Percentiles rank a stretch among this genome's conserved stretches.
phyloP scores from a whole-genome alignment of 2,113 vertebrate species.

The Notarius lentiginosus region DNA sequence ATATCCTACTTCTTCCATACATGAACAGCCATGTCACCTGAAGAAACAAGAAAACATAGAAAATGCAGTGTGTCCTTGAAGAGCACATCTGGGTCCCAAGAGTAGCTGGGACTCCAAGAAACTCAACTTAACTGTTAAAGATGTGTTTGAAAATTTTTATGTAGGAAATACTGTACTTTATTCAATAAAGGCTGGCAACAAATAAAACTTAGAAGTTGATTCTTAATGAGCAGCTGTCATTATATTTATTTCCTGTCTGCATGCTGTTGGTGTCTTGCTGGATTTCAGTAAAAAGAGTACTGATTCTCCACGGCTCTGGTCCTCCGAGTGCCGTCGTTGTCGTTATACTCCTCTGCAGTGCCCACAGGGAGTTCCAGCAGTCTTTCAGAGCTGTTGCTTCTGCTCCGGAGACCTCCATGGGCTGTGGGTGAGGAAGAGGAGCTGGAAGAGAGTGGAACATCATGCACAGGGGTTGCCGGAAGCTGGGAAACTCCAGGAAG shows the following conservation, averaged over 20 bases:
- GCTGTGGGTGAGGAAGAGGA: constrained; percentile 73
- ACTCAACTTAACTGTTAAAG: not conserved
- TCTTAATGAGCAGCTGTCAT: not conserved
- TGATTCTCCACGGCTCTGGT: constrained; percentile 94
- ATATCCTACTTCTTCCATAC: not conserved
- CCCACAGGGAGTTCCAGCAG: constrained; percentile 78
- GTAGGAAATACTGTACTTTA: not conserved
- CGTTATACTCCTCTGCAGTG: constrained; percentile 80
- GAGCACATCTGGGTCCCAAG: not conserved
- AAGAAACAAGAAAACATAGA: not conserved
- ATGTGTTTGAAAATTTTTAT: not conserved
- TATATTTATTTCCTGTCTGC: not conserved
- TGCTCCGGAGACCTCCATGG: constrained; percentile 73
- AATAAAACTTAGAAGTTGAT: not conserved
- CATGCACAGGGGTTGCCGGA: constrained; percentile 54
- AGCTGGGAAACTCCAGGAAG: constrained; percentile 67
- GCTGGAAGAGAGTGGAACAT: constrained; percentile 67
- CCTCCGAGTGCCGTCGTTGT: constrained; percentile 81
- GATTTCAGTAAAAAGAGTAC: constrained; percentile 92
- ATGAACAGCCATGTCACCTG: not conserved
- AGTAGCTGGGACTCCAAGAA: not conserved
- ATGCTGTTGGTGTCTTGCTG: not conserved
- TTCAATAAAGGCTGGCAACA: constrained; percentile 5
- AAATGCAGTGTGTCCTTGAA: constrained; percentile 54
- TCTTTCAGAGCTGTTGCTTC: constrained; percentile 86